Percentiles rank a stretch among this genome's conserved stretches.
Conservation (phyloP, 2,888 invertebrate species). For the Zonitis immaculata region DNA sequence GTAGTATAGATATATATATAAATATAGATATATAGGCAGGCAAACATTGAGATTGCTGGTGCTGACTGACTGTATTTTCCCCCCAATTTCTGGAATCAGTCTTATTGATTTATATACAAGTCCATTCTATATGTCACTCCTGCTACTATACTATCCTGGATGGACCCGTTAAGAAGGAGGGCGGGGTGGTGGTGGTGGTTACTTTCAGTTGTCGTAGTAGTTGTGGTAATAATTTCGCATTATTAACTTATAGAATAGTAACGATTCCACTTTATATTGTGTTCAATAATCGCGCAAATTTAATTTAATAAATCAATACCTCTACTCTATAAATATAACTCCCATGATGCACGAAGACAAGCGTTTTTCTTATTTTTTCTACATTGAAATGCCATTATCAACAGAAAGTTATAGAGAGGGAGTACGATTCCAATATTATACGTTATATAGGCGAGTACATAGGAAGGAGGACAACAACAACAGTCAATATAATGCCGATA, state of each 20-base stretch:
- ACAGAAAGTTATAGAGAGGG: background rate
- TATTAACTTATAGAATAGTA: background rate
- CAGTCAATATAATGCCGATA: too few species aligned
- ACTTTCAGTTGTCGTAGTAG: background rate
- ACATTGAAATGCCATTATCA: conserved; percentile 16
- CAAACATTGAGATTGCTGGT: conserved; percentile 43
- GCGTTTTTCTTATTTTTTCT: conserved; percentile 11
- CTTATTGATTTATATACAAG: conserved; percentile 46
- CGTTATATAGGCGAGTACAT: background rate
- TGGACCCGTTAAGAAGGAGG: conserved; percentile 4
- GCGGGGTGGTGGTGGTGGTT: conserved; percentile 1
- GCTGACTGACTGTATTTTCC: conserved; percentile 25
- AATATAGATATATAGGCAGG: conserved; percentile 30
- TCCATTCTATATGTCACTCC: conserved; percentile 33
- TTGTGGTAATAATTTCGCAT: background rate
- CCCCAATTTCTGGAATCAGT: conserved; percentile 38
- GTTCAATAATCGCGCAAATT: conserved; percentile 11
- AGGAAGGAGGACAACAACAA: background rate
- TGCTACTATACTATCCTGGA: conserved; percentile 34
- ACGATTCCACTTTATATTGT: background rate
- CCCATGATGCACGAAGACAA: background rate
- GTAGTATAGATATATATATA: conserved; percentile 24
- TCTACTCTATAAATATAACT: too few species aligned
- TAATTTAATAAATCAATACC: conserved; percentile 9
- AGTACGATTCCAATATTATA: background rate